Conservation (phyloP, 2,113 vertebrate genomes). For the Dendropsophus ebraccatus region DNA sequence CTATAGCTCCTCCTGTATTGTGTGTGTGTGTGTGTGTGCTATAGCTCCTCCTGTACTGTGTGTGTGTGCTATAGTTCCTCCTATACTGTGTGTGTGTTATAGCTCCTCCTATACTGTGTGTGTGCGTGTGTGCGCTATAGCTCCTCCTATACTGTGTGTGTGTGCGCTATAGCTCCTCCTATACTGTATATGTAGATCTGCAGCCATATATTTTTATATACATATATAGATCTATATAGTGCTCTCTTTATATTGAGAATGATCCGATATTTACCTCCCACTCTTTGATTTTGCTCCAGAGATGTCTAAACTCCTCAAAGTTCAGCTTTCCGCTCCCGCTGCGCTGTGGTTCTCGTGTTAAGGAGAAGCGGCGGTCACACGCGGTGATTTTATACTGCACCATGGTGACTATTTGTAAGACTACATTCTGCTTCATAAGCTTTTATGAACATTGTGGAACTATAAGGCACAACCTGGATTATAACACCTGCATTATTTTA, state of each 20-base stretch:
- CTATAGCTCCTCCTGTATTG: too few relatives aligned
- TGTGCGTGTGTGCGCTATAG: too few relatives aligned
- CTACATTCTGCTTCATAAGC: background rate
- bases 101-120: too few relatives aligned
- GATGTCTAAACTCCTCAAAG: conserved; percentile 37
- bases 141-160: background rate
- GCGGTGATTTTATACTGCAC: background rate
- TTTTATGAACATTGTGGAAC: background rate
- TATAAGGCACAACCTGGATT: background rate
- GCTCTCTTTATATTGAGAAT: background rate
- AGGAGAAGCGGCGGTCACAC: background rate
- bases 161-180: too few relatives aligned
- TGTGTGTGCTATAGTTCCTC: too few relatives aligned
- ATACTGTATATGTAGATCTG: too few relatives aligned
- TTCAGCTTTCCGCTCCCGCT: background rate
- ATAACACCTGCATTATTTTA: background rate
- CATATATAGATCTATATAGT: too few relatives aligned
- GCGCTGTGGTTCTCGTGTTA: conserved; percentile 3
- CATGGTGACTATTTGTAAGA: background rate
- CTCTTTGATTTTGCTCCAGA: conserved; percentile 59
- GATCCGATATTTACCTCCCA: conserved; percentile 54
- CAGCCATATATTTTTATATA: too few relatives aligned
- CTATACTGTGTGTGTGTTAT: too few relatives aligned
- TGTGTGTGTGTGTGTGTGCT: too few relatives aligned
- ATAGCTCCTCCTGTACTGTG: too few relatives aligned